Percentiles rank a stretch among this genome's conserved stretches.
Evolutionary conservation across 2,113 vertebrate genomes (phyloP).

Genomic region (Regulus satrapa): DNA sequence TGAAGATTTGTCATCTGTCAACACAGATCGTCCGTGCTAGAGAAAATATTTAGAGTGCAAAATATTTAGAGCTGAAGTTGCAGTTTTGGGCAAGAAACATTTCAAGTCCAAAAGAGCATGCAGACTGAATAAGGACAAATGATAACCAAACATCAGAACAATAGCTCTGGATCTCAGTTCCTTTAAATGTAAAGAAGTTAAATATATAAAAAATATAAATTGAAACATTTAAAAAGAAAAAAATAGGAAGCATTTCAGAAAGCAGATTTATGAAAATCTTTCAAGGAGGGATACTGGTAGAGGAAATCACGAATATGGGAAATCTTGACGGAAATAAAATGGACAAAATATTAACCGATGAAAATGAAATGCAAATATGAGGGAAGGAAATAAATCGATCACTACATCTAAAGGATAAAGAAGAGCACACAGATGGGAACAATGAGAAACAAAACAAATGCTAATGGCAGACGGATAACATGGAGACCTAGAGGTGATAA

Average conservation of each 20-base stretch:
- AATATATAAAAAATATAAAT: neutral
- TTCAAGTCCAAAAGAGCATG: neutral
- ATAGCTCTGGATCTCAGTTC: neutral
- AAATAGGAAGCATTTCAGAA: neutral
- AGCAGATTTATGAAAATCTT: neutral
- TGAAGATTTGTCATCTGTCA: neutral
- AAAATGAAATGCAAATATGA: neutral
- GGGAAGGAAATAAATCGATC: neutral
- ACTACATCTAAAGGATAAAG: neutral
- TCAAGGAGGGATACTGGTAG: neutral
- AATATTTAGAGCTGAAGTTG: neutral
- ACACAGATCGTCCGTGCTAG: accelerated
- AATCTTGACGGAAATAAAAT: neutral
- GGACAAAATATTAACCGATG: neutral
- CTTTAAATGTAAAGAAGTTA: neutral
- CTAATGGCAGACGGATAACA: neutral
- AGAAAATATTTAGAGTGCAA: neutral
- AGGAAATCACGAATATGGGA: neutral
- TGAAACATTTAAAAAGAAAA: neutral
- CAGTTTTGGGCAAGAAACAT: neutral
- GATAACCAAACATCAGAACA: neutral
- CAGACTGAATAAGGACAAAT: neutral
- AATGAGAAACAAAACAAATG: neutral
- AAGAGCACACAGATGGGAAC: neutral
- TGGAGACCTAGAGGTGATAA: neutral